Evolutionary conservation across 2,113 vertebrate species (phyloP).

Genomic region (Baryphthengus martii): DNA sequence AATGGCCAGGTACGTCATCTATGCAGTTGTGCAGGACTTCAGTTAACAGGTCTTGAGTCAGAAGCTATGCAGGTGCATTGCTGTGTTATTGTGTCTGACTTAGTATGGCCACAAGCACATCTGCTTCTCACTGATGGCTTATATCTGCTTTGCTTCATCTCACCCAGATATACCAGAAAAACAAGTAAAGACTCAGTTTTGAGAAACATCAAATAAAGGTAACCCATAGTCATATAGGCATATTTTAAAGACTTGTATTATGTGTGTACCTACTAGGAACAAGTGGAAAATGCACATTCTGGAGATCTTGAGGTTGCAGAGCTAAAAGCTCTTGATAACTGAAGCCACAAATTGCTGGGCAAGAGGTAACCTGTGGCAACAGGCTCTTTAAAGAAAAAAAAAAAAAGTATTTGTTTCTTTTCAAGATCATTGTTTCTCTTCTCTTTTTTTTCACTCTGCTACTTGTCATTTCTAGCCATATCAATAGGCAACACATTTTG

Average conservation of each 20-base stretch:
- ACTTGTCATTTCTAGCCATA: neutral
- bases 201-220: neutral
- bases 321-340: neutral
- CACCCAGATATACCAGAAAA: neutral
- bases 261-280: neutral
- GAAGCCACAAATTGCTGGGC: neutral
- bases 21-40: neutral
- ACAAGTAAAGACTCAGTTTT: neutral
- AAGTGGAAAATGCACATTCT: neutral
- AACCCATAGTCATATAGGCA: neutral
- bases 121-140: neutral
- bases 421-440: neutral
- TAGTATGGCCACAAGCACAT: neutral
- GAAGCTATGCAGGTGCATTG: neutral
- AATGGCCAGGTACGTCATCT: neutral
- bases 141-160: neutral
- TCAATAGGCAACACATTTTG: neutral
- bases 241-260: neutral
- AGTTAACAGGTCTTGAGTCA: neutral
- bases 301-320: neutral
- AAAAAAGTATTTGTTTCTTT: neutral
- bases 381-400: neutral
- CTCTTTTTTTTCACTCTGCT: neutral
- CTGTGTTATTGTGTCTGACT: neutral
- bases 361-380: neutral